phyloP scores from a whole-genome alignment of 2,113 vertebrate species.

The Verasper variegatus region DNA sequence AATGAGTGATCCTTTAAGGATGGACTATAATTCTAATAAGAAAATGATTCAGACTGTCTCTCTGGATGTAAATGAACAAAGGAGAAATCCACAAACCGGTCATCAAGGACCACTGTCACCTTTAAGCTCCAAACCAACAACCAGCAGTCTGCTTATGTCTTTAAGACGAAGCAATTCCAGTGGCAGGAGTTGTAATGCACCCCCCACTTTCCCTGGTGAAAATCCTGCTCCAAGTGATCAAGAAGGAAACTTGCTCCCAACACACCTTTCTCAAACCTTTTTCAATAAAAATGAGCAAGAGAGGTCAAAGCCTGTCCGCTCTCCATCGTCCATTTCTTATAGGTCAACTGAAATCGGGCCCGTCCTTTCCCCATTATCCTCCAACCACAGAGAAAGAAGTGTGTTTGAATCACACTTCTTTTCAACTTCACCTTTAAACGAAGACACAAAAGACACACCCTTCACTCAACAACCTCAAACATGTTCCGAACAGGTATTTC shows the following conservation, averaged over 20 bases:
- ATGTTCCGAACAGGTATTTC: conserved; percentile 35
- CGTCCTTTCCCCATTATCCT: conserved; percentile 14
- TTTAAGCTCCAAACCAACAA: conserved; percentile 76
- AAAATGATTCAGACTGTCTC: conserved; percentile 54
- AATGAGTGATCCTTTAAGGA: conserved; percentile 58
- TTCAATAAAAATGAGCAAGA: conserved; percentile 51
- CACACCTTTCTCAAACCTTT: conserved; percentile 26
- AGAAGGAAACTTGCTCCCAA: conserved; percentile 22
- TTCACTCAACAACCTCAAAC: conserved; percentile 40
- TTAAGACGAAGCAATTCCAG: conserved; percentile 66
- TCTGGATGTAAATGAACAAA: conserved; percentile 57
- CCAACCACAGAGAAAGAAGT: conserved; percentile 31
- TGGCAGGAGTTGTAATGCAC: conserved; percentile 34
- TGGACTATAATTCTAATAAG: conserved; percentile 54
- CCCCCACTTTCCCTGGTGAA: conserved; percentile 31
- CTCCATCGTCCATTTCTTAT: conserved; percentile 40
- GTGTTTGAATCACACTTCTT: conserved; percentile 31
- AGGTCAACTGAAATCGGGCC: conserved; percentile 27
- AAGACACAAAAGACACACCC: conserved; percentile 23
- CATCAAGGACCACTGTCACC: conserved; percentile 50
- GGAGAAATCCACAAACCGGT: conserved; percentile 49
- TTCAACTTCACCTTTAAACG: conserved; percentile 28
- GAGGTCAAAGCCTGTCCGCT: conserved; percentile 34
- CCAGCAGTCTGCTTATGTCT: conserved; percentile 80
- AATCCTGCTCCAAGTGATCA: conserved; percentile 25